These are phyloP conservation scores for Episyrphus balteatus DNA, from an alignment of 1,140 invertebrate species.

Conservation along the genomic window DNA sequence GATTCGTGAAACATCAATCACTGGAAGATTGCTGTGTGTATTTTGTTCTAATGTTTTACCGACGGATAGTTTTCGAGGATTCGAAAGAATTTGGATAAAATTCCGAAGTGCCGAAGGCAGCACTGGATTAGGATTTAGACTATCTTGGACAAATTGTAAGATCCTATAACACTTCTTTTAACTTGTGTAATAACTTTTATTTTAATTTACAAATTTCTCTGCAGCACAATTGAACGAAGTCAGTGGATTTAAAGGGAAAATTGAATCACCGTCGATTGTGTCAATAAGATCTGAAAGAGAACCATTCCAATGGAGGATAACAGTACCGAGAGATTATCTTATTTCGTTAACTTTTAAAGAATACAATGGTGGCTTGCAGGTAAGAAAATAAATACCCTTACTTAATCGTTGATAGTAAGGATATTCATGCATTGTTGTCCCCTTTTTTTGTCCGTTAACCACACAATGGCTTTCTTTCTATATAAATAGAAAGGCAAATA, in stretches of 20 bases:
- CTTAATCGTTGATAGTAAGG: too few relatives aligned
- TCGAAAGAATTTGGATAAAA: conserved; percentile 61
- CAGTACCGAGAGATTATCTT: conserved; percentile 6
- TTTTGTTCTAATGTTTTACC: conserved; percentile 58
- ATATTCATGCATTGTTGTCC: too few relatives aligned
- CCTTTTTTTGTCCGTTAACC: too few relatives aligned
- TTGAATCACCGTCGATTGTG: conserved; percentile 56
- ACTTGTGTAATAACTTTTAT: not conserved
- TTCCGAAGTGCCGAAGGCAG: conserved; percentile 60
- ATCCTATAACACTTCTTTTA: not conserved
- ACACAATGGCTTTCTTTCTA: too few relatives aligned
- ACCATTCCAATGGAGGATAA: conserved; percentile 23
- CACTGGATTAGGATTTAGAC: conserved; percentile 60
- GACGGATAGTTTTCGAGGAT: conserved; percentile 39
- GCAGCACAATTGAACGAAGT: conserved; percentile 20
- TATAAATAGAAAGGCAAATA: too few relatives aligned
- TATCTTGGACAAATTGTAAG: conserved; percentile 56
- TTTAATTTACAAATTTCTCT: not conserved
- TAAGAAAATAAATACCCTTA: too few relatives aligned
- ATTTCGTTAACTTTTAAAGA: conserved; percentile 16
- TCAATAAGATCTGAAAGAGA: conserved; percentile 10
- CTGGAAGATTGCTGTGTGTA: conserved; percentile 48
- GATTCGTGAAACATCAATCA: conserved; percentile 51
- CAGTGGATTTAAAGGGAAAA: conserved; percentile 43
- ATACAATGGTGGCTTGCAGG: conserved; percentile 19